phyloP scores from a whole-genome alignment of 2,888 invertebrate species.

The Eulithis testata region DNA sequence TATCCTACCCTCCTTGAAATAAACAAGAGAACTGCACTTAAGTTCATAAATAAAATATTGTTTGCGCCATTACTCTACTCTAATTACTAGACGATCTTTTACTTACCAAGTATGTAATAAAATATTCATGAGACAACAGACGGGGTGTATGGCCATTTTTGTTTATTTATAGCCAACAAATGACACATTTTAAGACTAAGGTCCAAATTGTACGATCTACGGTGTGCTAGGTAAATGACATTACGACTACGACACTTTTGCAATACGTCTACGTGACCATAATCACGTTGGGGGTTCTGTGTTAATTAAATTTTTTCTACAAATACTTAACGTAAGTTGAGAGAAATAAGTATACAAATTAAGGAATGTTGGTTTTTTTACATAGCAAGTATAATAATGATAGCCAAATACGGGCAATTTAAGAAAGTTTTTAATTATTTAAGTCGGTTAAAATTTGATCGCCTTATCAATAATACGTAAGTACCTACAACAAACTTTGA shows the following conservation, averaged over 20 bases:
- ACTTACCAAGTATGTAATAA: constrained; percentile 19
- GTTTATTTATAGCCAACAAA: constrained; percentile 23
- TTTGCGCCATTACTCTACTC: neutral
- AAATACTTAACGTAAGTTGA: no score
- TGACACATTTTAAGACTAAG: constrained; percentile 10
- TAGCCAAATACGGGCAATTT: no score
- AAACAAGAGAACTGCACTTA: neutral
- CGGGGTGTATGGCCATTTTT: constrained; percentile 40
- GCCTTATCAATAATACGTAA: no score
- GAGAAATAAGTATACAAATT: no score
- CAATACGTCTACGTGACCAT: constrained; percentile 41
- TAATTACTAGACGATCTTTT: constrained; percentile 3
- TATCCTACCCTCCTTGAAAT: neutral
- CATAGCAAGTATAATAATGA: no score
- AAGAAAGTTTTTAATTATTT: no score
- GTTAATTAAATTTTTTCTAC: neutral
- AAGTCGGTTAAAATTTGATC: no score
- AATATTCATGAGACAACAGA: constrained; percentile 33
- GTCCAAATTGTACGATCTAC: neutral
- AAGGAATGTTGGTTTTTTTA: no score
- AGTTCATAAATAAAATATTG: neutral
- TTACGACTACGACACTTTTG: constrained; percentile 27
- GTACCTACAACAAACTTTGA: no score
- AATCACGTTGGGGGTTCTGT: constrained; percentile 36
- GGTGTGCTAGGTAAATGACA: neutral